Evolutionary conservation across 2,888 invertebrate genomes (phyloP).

Genomic region (Protodeltote pygarga): DNA sequence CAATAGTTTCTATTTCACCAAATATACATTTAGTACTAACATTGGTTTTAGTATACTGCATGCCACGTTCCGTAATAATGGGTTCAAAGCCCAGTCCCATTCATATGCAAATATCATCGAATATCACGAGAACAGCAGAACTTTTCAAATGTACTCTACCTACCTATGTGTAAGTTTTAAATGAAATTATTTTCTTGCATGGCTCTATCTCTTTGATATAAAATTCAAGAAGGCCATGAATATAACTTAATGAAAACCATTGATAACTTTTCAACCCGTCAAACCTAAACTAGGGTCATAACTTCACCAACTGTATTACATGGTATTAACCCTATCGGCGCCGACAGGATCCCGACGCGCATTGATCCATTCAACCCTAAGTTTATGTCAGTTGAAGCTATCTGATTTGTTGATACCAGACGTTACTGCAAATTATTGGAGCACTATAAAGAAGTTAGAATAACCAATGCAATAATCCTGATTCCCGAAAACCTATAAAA

Average conservation of each 20-base stretch:
- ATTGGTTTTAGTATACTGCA: no score
- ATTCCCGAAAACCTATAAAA: constrained; percentile 76
- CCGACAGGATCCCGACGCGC: constrained; percentile 7
- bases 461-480: constrained; percentile 69
- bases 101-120: constrained; percentile 17
- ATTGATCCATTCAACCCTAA: constrained; percentile 14
- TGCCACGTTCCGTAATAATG: no score
- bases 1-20: no score
- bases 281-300: constrained; percentile 10
- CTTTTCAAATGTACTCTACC: no score
- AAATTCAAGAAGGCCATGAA: no score
- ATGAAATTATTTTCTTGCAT: no score
- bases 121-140: no score
- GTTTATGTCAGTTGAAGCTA: constrained; percentile 21
- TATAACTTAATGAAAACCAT: no score
- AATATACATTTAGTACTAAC: no score
- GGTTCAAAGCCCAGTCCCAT: no score
- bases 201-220: no score
- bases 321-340: constrained; percentile 6
- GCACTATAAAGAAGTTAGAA: constrained; percentile 57
- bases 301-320: constrained; percentile 16
- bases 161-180: neutral
- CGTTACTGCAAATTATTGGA: constrained; percentile 43
- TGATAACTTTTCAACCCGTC: constrained; percentile 3
- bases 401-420: constrained; percentile 25